Conservation (phyloP, 2,888 invertebrate genomes). For the Hemistola chrysoprasaria region DNA sequence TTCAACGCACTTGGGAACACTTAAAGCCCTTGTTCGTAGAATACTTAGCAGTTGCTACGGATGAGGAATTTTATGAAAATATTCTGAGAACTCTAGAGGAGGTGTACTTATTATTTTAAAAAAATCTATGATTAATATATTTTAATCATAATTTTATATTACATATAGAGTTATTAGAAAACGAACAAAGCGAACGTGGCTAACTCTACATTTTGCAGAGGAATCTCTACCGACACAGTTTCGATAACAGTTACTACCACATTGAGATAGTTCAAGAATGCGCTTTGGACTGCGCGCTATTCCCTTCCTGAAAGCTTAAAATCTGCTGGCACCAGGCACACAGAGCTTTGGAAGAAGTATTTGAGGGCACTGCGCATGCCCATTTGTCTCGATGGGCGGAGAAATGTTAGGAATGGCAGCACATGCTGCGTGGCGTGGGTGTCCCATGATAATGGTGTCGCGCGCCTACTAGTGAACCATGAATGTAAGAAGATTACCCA, state of each 20-base stretch:
- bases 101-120: too few relatives aligned
- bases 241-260: neutral
- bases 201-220: too few relatives aligned
- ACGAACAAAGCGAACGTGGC: too few relatives aligned
- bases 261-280: constrained; percentile 32
- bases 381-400: constrained; percentile 61
- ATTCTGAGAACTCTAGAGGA: too few relatives aligned
- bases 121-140: too few relatives aligned
- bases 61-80: neutral
- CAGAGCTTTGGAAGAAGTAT: constrained; percentile 56
- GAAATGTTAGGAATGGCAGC: constrained; percentile 49
- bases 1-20: constrained; percentile 28
- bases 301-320: constrained; percentile 86
- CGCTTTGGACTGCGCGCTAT: constrained; percentile 46
- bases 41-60: constrained; percentile 9
- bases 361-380: constrained; percentile 32
- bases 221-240: too few relatives aligned
- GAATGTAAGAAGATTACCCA: constrained; percentile 44
- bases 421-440: constrained; percentile 64
- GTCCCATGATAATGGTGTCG: constrained; percentile 70
- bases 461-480: constrained; percentile 57
- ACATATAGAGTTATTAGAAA: too few relatives aligned
- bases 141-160: too few relatives aligned
- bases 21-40: constrained; percentile 17
- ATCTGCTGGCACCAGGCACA: constrained; percentile 81